Base-by-base conservation (phyloP, 2,888 invertebrate species). In the Coenonympha glycerion region DNA sequence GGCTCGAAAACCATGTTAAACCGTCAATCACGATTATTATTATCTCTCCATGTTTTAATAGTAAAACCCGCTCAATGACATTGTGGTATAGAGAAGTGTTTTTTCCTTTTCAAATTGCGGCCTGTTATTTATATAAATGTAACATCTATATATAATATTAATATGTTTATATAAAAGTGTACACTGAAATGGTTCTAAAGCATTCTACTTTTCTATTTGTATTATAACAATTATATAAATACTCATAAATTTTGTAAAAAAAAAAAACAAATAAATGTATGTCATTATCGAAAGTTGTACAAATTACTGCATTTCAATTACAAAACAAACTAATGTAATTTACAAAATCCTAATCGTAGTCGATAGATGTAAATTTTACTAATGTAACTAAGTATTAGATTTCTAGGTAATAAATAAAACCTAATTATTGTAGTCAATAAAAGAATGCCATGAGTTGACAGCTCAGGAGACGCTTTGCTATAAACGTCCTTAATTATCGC, bases 121-220 rank as follows among this genome's bases (percentile, higher is more conserved):
- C n/a, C n/a, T n/a, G n/a, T n/a, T n/a, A n/a, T n/a, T n/a, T n/a
- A n/a, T n/a, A n/a, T n/a, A n/a, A n/a, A n/a, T n/a, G n/a, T n/a
- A n/a, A n/a, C n/a, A n/a, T n/a, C n/a, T 18, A 41, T 41, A 19
- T 19, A 6, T 26, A 8, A n/a, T 26, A 19, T 41, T 26, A 8
- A n/a, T 26, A 19, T 41, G 30, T 41, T 41, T 41, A 18, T 28
- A n/a, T 18, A 41, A 11, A 19, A 41, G 8, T 16, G 13, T 13
- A 39, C 37, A 39, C 22, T 13, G 13, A 19, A 5, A 41, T 5
- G 41, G 41, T 41, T 41, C n/a, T 41, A 28, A 41, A 41, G 16
- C 6, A 18, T 19, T 30, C 30, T 9, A 41, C n/a, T n/a, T n/a
- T n/a, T n/a, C n/a, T n/a, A n/a, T n/a, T 30, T 19, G 19, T 16